Evolutionary conservation across 2,797 vertebrate species (phyloP).

Genomic region (Pseudomugil tenellus): DNA sequence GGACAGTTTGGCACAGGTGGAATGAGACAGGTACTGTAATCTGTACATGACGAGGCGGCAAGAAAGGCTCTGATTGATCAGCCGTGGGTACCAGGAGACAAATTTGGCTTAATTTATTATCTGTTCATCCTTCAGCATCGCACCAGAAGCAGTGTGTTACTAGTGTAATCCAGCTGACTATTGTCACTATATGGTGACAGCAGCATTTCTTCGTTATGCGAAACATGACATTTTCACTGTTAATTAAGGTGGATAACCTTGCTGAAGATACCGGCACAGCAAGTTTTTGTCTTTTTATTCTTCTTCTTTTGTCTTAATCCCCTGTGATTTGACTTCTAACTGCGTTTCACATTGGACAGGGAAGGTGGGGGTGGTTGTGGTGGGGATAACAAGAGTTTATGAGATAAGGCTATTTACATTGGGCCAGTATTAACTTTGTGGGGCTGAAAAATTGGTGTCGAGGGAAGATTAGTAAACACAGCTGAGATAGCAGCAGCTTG

Average conservation of each 20-base stretch:
- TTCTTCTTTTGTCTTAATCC: slow-evolving; percentile 54
- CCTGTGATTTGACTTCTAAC: slow-evolving; percentile 54
- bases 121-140: slow-evolving; percentile 22
- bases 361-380: slow-evolving; percentile 49
- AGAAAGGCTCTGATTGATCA: slow-evolving; percentile 40
- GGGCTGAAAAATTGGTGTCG: slow-evolving; percentile 74
- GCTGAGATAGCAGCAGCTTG: slow-evolving; percentile 76
- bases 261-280: slow-evolving; percentile 19
- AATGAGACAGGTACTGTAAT: slow-evolving; percentile 62
- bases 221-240: slow-evolving; percentile 49
- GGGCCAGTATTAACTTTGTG: slow-evolving; percentile 77
- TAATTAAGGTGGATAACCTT: slow-evolving; percentile 40
- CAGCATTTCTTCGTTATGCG: slow-evolving; percentile 9
- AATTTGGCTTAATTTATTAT: slow-evolving; percentile 44
- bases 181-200: slow-evolving; percentile 21
- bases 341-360: slow-evolving; percentile 60
- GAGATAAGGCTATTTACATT: slow-evolving; percentile 83
- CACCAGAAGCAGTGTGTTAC: slow-evolving; percentile 14
- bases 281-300: slow-evolving; percentile 33
- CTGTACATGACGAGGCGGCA: slow-evolving; percentile 29
- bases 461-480: slow-evolving; percentile 81
- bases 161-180: slow-evolving; percentile 29
- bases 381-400: slow-evolving; percentile 75
- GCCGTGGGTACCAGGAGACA: slow-evolving; percentile 27
- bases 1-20: slow-evolving; percentile 59